Evolutionary conservation across 2,113 vertebrate species (phyloP).

Genomic region (Abramis brama): DNA sequence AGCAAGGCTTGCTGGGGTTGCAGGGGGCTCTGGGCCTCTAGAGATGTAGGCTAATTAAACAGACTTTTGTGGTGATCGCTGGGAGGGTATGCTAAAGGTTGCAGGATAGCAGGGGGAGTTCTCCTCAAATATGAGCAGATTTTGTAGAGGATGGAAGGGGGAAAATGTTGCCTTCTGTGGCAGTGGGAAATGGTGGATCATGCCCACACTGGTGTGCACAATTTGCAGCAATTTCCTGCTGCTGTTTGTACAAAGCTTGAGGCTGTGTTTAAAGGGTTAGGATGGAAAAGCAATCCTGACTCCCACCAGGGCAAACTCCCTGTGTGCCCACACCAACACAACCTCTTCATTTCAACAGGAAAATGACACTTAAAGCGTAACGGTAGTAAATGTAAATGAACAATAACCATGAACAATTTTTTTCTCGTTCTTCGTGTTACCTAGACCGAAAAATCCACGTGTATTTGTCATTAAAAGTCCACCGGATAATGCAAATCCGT

Average conservation of each 20-base stretch:
- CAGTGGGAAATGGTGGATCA: conserved; percentile 38
- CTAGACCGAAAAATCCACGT: too few relatives aligned
- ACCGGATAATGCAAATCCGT: too few relatives aligned
- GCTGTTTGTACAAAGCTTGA: conserved; percentile 63
- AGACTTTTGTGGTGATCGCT: conserved; percentile 44
- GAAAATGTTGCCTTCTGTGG: conserved; percentile 34
- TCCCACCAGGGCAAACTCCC: conserved; percentile 5
- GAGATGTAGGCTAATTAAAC: conserved; percentile 66
- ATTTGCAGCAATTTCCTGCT: conserved; percentile 69
- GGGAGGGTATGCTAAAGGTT: conserved; percentile 28
- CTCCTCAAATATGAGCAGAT: conserved; percentile 55
- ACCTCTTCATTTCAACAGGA: neutral
- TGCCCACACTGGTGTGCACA: conserved; percentile 59
- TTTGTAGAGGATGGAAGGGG: conserved; percentile 22
- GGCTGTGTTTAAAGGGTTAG: conserved; percentile 61
- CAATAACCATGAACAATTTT: too few relatives aligned
- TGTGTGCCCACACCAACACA: conserved; percentile 17
- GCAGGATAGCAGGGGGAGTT: conserved; percentile 44
- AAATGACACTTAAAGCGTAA: neutral
- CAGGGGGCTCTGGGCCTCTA: conserved; percentile 42
- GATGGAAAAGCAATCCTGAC: conserved; percentile 55
- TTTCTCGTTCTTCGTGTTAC: too few relatives aligned
- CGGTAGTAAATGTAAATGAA: too few relatives aligned
- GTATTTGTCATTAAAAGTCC: too few relatives aligned
- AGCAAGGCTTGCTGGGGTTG: conserved; percentile 46